Base-by-base conservation (phyloP, 2,888 invertebrate genomes). In the Spodoptera littoralis region DNA sequence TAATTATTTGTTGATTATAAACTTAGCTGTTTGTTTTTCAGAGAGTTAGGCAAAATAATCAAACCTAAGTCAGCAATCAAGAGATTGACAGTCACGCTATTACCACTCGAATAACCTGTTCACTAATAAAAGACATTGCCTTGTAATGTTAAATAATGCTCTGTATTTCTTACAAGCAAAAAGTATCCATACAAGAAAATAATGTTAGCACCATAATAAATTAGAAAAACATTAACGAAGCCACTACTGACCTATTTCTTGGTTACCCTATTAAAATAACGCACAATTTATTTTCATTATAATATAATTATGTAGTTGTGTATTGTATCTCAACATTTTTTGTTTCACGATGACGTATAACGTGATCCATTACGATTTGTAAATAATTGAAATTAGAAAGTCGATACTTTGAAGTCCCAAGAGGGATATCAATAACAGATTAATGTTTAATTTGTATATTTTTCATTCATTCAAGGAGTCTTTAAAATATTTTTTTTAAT, bases 361-460 rank as follows among this genome's bases (percentile, higher is more conserved):
- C 27, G 27, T 59, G 49, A 71, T 72, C 56, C 62, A 72, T 72
- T 72, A 57, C 63, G 54, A 67, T 72, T 71, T 54, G 60, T 58
- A 44, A 58, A 73, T 63, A 51, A 73, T 60, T 57, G 49, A 63
- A 60, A 54, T 71, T 53, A 42, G 49, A 63, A 60, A 41, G 54
- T 54, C 46, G 57, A 67, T 67, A 63, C 44, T 63, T 60, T 41
- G 3, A 47, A 12, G 22, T 51, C 73, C 36, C 69, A 1, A n/a
- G 73, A 24, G 61, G 12, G 57, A 62, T 49, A 65, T 73, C 73
- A 60, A 73, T 69, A 73, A 57, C 48, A 52, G 53, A 73, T 73
- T 59, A 57, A 73, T 69, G 61, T 68, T 64, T 60, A 47, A 73
- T 69, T 73, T 63, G 50, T 51, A 52, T 44, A 64, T 46, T 66